A percentile compares a stretch with the other conserved stretches of the same genome.
These are phyloP conservation scores for Lemur catta DNA, from an alignment of 2,797 vertebrate genomes.

Conservation along the genomic window DNA sequence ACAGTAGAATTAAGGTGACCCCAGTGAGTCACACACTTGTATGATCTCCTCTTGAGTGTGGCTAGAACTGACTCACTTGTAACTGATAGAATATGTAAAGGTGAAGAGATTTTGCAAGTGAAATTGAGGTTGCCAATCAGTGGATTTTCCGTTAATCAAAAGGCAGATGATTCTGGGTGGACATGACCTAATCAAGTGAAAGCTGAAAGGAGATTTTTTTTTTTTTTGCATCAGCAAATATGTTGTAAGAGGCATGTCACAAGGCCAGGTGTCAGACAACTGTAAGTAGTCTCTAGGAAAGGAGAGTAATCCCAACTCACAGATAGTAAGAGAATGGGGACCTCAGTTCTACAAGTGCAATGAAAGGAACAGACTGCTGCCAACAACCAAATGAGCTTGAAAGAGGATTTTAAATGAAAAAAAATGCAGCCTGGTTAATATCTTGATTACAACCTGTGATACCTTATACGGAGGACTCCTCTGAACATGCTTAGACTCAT, in stretches of 20 bases:
- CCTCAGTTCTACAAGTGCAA: background rate
- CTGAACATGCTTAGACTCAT: background rate
- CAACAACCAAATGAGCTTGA: background rate
- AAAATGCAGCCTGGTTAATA: background rate
- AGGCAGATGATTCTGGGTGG: background rate
- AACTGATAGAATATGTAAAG: background rate
- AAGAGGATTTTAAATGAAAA: background rate
- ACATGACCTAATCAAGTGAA: background rate
- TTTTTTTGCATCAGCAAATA: background rate
- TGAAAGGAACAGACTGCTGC: background rate
- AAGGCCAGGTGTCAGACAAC: background rate
- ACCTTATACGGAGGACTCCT: background rate
- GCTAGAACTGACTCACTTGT: background rate
- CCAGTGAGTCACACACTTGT: background rate
- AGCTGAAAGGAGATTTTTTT: background rate
- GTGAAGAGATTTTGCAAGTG: background rate
- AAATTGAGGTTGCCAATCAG: background rate
- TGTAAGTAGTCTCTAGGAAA: background rate
- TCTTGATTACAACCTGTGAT: background rate
- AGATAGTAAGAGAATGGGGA: background rate
- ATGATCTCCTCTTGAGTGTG: background rate
- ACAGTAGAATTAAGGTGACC: background rate
- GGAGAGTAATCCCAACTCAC: background rate
- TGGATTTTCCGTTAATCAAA: background rate
- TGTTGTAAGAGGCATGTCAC: background rate